Base-by-base conservation (phyloP, 2,888 invertebrate species). In the Caenorhabditis drosophilae region DNA sequence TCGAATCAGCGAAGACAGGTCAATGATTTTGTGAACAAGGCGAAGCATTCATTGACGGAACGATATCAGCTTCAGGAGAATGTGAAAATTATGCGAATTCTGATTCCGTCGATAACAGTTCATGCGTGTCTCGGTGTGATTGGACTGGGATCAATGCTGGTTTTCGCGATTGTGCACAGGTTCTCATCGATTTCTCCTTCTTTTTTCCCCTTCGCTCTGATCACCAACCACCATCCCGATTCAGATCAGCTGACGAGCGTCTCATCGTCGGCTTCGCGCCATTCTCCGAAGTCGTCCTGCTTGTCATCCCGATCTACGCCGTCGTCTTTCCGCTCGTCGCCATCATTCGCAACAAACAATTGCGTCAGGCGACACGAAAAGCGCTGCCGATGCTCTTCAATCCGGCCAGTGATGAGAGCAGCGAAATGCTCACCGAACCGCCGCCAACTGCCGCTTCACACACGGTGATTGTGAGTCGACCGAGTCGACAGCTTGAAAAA, bases 61-160 rank as follows among this genome's bases (percentile, higher is more conserved):
- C 51, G 74, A 41, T 74, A 74, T 56, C 74, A 74, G 40, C 56
- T 74, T 4, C 67, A 69, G 57, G 75, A 75, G 35, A 75, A 75
- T 47, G 67, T 75, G 20, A 49, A 60, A 41, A 70, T 70, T 36
- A 75, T 75, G 72, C 41, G 62, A 16, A 68, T 70, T 16, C 57
- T 75, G 35, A 75, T 75, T 15, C 72, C 71, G 3, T 70, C 72
- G 0, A 67, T 75, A 15, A 72, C 72, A 2, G 72, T 75, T 15
- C 75, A 75, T 51, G 68, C 72, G 0, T 49, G 61, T 23, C 56
- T 75, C 6, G 67, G 68, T 20, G 42, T 75, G 9, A 20, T 70
- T 22, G 75, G 75, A 15, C 26, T 75, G 16, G 59, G 66, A 26
- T 57, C 68, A 1, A 68, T 75, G 59, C 40, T 75, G n/a, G 53